These are phyloP conservation scores for Nasonia oneida DNA, from an alignment of 2,888 invertebrate species.

Conservation along the genomic window DNA sequence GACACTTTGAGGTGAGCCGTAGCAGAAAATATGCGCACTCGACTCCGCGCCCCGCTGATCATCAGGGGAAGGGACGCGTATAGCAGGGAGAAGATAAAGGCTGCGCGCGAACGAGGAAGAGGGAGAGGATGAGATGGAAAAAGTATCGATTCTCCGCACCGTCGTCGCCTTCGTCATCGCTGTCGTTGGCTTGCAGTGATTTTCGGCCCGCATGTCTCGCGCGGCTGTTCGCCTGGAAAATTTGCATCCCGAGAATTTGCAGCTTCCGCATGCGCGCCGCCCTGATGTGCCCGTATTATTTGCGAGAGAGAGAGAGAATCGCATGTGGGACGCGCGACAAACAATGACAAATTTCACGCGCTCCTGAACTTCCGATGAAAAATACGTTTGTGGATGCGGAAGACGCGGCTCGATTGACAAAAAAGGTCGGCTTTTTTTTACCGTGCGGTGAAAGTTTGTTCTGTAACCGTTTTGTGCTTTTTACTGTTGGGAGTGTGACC, in stretches of 20 bases:
- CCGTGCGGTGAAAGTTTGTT: not conserved
- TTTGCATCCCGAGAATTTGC: conserved; percentile 66
- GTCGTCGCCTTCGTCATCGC: not conserved
- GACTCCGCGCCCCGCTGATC: conserved; percentile 2
- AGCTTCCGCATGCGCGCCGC: conserved; percentile 14
- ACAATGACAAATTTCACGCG: conserved; percentile 58
- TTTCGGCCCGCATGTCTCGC: conserved; percentile 56
- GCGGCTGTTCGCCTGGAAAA: conserved; percentile 69
- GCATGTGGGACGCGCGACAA: conserved; percentile 7
- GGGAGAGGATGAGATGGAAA: conserved; percentile 32
- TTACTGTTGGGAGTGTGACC: not conserved
- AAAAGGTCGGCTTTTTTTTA: not conserved
- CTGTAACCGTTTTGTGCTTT: not conserved
- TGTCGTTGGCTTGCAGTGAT: conserved; percentile 29
- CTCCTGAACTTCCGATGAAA: conserved; percentile 9
- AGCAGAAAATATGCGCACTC: conserved; percentile 58
- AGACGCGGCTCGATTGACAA: conserved; percentile 14
- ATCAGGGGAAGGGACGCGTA: not conserved
- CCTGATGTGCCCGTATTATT: conserved; percentile 51
- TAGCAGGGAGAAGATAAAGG: conserved; percentile 33
- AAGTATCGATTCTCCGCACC: conserved; percentile 53
- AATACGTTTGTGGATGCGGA: not conserved
- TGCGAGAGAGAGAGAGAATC: not conserved
- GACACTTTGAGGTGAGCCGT: conserved; percentile 58
- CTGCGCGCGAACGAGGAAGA: not conserved